Evolutionary conservation across 2,888 invertebrate species (phyloP).

Genomic region (Hipparchia semele): DNA sequence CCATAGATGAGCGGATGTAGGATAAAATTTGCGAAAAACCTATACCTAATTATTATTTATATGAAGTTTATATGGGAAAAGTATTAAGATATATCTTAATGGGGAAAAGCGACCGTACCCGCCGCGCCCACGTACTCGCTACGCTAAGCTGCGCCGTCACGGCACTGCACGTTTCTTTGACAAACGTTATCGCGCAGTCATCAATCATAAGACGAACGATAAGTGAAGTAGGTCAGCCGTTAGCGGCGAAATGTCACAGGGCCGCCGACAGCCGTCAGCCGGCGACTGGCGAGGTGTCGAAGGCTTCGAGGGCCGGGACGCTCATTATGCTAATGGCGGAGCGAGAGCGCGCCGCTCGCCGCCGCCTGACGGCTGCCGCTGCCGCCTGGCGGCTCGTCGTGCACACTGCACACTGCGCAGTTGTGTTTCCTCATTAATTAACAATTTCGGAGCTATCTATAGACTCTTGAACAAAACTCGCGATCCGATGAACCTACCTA

Average conservation of each 20-base stretch:
- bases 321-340: conserved; percentile 73
- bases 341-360: conserved; percentile 32
- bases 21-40: too few relatives aligned
- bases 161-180: conserved; percentile 11
- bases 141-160: too few relatives aligned
- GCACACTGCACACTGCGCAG: background rate
- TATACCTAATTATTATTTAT: too few relatives aligned
- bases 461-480: conserved; percentile 1
- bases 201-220: conserved; percentile 48
- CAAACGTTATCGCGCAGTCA: conserved; percentile 41
- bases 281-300: conserved; percentile 39
- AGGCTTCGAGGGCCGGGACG: conserved; percentile 45
- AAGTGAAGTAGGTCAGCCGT: conserved; percentile 61
- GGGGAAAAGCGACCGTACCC: too few relatives aligned
- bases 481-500: background rate
- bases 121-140: too few relatives aligned
- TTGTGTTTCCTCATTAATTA: background rate
- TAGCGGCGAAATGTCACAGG: conserved; percentile 41
- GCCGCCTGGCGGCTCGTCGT: background rate
- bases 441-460: background rate
- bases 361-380: background rate
- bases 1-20: too few relatives aligned
- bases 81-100: too few relatives aligned
- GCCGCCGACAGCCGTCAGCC: conserved; percentile 27
- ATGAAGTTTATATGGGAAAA: too few relatives aligned